Evolutionary conservation across 2,888 invertebrate genomes (phyloP), one percentile per base, ranked within the genome.

Genomic region (Drosophila percnosoma): DNA sequence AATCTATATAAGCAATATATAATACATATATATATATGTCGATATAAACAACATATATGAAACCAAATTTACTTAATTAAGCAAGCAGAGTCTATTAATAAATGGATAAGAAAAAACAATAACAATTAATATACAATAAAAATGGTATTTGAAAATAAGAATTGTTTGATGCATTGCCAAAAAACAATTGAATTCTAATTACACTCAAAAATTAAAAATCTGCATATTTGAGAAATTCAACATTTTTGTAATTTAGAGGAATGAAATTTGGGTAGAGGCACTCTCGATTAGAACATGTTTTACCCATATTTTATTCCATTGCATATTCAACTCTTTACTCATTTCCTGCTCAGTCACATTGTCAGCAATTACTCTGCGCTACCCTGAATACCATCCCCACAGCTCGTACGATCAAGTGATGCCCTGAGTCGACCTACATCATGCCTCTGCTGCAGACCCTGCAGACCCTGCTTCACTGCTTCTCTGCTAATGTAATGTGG

Each of bases 311-410:
- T 49, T 21, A 27, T 58, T 68, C 21, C n/a, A 40, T 52, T 68
- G 58, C 68, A 67, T 71, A 76, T 57, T 77, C 73, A 77, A 70
- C 34, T 49, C 65, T 68, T 72, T 69, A 61, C 67, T 68, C 60
- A 80, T 71, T 68, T 86, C 83, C 83, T 88, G 83, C 87, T 86
- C 88, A 88, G 71, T 86, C 89, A 75, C 62, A 83, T 80, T 88
- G 86, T 80, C 86, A 80, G 88, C 83, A 88, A 83, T 86, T 83
- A 87, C 73, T 68, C 68, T 69, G 58, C 68, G 68, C 68, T 66
- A 48, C 63, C 61, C 29, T 21, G 29, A 21, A n/a, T 5, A 53
- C 55, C 66, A 31, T 52, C 59, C 53, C 73, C 45, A 45, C 61
- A 67, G 55, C 64, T 71, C 72, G 61, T 61, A 82, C 74, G 75